These are phyloP conservation scores for Pteropus rufus DNA, from an alignment of 2,797 vertebrate species.

Conservation along the genomic window DNA sequence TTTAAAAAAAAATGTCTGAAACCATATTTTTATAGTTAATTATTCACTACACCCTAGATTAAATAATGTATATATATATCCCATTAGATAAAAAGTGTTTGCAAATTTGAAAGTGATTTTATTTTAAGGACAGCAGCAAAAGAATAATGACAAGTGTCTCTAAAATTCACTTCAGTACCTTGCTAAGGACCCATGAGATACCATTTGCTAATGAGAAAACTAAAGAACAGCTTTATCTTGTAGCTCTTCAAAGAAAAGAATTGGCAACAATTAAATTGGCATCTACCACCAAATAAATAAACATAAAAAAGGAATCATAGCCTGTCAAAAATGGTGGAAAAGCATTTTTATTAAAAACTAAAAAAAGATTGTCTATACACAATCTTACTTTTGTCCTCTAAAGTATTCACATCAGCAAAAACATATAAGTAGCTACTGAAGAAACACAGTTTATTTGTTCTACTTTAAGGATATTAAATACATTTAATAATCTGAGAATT, in stretches of 20 bases:
- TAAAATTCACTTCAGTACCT: slow-evolving; percentile 34
- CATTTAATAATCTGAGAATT: background rate
- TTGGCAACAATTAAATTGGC: slow-evolving; percentile 1
- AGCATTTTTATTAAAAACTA: slow-evolving; percentile 14
- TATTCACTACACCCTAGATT: slow-evolving; percentile 11
- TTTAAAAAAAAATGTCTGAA: background rate
- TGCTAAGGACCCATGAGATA: background rate
- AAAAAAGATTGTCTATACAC: background rate
- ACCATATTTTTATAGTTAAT: background rate
- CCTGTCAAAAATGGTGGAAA: background rate
- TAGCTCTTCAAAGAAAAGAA: background rate
- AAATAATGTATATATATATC: background rate
- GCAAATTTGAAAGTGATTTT: slow-evolving; percentile 20
- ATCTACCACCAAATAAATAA: slow-evolving; percentile 43
- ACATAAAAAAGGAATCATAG: slow-evolving; percentile 36
- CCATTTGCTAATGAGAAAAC: background rate
- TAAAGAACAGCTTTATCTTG: slow-evolving; percentile 10
- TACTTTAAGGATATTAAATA: background rate
- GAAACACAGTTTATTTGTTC: background rate
- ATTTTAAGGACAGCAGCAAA: background rate
- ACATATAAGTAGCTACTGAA: background rate
- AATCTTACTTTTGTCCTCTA: background rate
- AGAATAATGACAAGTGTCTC: slow-evolving; percentile 15
- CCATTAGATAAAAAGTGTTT: background rate
- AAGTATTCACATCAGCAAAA: slow-evolving; percentile 20